These are phyloP conservation scores for Lymantria dispar DNA, from an alignment of 2,888 invertebrate species.

Conservation along the genomic window DNA sequence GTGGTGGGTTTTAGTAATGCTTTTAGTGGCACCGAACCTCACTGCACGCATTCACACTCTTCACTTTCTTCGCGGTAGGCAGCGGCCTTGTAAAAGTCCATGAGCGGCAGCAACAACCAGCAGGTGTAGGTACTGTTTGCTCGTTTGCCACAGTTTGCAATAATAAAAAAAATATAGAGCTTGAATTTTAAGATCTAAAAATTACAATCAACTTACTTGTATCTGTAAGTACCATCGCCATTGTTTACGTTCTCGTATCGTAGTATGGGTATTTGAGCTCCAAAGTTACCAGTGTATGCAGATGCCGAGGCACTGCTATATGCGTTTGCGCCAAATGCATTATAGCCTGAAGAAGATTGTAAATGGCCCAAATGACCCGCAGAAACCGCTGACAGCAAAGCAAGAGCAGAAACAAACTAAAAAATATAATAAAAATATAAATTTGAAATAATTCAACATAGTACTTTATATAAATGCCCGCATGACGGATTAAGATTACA, in stretches of 20 bases:
- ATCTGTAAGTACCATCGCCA: constrained; percentile 84
- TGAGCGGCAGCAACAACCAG: too few relatives aligned
- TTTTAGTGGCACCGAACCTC: too few relatives aligned
- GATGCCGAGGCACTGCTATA: constrained; percentile 34
- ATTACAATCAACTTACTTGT: constrained; percentile 62
- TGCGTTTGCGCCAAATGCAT: constrained; percentile 31
- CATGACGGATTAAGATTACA: too few relatives aligned
- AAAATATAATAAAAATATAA: constrained; percentile 10
- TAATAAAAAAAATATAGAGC: neutral
- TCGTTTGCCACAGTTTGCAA: too few relatives aligned
- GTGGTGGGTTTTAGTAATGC: too few relatives aligned
- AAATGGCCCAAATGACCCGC: constrained; percentile 41
- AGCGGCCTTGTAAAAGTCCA: too few relatives aligned
- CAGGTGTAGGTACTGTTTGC: too few relatives aligned
- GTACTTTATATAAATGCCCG: too few relatives aligned
- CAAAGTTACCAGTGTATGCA: constrained; percentile 31
- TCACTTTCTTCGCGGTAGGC: too few relatives aligned
- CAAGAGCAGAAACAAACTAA: constrained; percentile 43
- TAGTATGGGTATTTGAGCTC: constrained; percentile 80
- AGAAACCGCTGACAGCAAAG: constrained; percentile 37
- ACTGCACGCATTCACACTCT: too few relatives aligned
- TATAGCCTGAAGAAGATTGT: constrained; percentile 27
- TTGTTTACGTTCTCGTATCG: constrained; percentile 83
- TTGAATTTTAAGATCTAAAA: neutral
- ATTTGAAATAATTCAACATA: neutral